Percentiles rank a stretch among this genome's conserved stretches.
Evolutionary conservation across 2,797 vertebrate genomes (phyloP).

Genomic region (Rhinatrema bivittatum): DNA sequence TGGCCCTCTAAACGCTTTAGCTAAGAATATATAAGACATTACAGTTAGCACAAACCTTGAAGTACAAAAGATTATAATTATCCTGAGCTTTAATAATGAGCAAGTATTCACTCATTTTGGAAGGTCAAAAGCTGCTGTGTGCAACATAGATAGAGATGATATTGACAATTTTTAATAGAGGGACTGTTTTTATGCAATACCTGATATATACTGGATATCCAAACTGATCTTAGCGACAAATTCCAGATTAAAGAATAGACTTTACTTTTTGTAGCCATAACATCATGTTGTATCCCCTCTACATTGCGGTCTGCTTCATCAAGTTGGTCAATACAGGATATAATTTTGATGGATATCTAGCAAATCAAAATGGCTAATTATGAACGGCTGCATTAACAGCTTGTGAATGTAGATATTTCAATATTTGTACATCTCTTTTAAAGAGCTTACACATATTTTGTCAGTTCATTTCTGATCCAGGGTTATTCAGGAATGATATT

Average conservation of each 20-base stretch:
- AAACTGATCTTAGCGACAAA: slow-evolving; percentile 47
- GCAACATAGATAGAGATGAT: too few species aligned
- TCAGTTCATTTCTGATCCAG: slow-evolving; percentile 55
- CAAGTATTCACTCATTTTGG: too few species aligned
- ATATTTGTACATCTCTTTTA: slow-evolving; percentile 49
- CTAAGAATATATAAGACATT: too few species aligned
- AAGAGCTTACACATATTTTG: slow-evolving; percentile 38
- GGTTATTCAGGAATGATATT: slow-evolving; percentile 45
- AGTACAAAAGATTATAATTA: too few species aligned
- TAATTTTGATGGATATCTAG: slow-evolving; percentile 55
- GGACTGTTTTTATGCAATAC: too few species aligned
- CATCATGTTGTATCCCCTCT: slow-evolving; percentile 29
- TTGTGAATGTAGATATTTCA: slow-evolving; percentile 45
- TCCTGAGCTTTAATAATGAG: too few species aligned
- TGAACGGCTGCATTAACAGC: slow-evolving; percentile 41
- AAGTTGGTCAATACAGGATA: slow-evolving; percentile 40
- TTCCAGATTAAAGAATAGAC: slow-evolving; percentile 47
- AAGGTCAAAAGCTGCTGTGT: too few species aligned
- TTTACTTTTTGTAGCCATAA: slow-evolving; percentile 51
- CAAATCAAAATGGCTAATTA: slow-evolving; percentile 54
- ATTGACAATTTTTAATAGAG: too few species aligned
- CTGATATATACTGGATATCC: slow-evolving; percentile 44
- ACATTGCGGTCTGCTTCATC: slow-evolving; percentile 36
- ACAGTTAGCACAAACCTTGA: too few species aligned
- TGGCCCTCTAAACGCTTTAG: too few species aligned